Conservation (phyloP, 1,140 invertebrate species). For the Drosophila murphyi region DNA sequence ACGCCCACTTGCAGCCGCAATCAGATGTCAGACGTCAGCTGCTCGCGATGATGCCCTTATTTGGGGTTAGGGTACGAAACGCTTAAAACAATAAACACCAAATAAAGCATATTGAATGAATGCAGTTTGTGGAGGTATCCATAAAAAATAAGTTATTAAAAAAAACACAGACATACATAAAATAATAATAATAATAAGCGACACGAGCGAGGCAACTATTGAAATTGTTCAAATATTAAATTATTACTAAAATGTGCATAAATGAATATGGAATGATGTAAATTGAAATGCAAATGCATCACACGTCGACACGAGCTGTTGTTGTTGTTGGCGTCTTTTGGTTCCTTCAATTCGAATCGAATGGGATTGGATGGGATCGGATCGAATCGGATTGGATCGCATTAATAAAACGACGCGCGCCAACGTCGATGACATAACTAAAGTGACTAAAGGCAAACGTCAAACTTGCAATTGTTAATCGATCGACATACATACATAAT, state of each 20-base stretch:
- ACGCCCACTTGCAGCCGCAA: constrained; percentile 33
- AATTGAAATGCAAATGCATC: constrained; percentile 65
- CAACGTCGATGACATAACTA: constrained; percentile 35
- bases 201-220: constrained; percentile 40
- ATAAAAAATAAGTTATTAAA: constrained; percentile 44
- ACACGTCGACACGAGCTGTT: constrained; percentile 51
- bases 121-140: constrained; percentile 64
- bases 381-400: constrained; percentile 8
- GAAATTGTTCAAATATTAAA: constrained; percentile 81
- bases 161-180: constrained; percentile 1
- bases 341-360: constrained; percentile 26
- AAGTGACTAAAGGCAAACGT: neutral
- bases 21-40: constrained; percentile 30
- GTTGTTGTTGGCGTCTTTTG: constrained; percentile 25
- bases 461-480: neutral
- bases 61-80: constrained; percentile 63
- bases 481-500: too few relatives aligned
- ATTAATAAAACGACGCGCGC: constrained; percentile 8
- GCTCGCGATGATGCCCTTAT: constrained; percentile 47
- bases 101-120: constrained; percentile 65
- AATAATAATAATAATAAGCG: constrained; percentile 32
- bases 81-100: constrained; percentile 79
- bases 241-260: constrained; percentile 79
- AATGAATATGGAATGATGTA: constrained; percentile 77
- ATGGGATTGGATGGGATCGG: constrained; percentile 4